A percentile compares a stretch with the other conserved stretches of the same genome.
phyloP scores from a whole-genome alignment of 2,113 vertebrate species.

The Pomatorhinus ruficollis region DNA sequence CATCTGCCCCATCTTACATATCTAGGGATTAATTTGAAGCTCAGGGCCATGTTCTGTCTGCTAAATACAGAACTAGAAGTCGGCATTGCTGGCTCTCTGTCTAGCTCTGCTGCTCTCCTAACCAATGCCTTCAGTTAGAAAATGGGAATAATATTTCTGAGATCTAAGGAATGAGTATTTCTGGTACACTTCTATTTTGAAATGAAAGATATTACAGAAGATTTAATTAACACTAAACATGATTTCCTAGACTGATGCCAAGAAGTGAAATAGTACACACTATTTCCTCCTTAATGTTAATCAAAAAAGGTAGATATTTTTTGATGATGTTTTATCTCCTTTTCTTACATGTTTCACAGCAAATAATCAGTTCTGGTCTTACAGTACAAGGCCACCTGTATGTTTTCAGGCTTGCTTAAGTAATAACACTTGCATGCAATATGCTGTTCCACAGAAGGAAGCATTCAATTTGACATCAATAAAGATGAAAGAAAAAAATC shows the following conservation, averaged over 20 bases:
- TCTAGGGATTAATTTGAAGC: not conserved
- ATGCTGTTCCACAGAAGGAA: not conserved
- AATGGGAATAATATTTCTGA: not conserved
- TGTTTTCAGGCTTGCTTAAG: not conserved
- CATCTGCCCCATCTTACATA: not conserved
- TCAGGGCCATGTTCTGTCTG: not conserved
- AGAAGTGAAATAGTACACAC: not conserved
- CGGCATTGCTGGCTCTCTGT: not conserved
- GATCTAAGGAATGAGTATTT: not conserved
- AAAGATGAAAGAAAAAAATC: constrained; percentile 19
- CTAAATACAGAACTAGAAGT: not conserved
- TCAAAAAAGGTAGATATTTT: not conserved
- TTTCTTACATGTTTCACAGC: not conserved
- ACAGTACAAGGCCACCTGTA: not conserved
- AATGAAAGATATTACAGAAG: not conserved
- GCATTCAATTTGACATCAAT: not conserved
- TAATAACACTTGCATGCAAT: not conserved
- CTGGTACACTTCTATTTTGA: not conserved
- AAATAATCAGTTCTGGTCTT: not conserved
- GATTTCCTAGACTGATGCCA: not conserved
- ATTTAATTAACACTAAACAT: not conserved
- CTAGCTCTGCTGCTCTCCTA: not conserved
- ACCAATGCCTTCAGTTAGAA: not conserved
- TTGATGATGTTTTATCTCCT: not conserved
- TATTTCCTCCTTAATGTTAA: not conserved